Evolutionary conservation across 2,888 invertebrate genomes (phyloP).

Genomic region (Spilarctia lutea): DNA sequence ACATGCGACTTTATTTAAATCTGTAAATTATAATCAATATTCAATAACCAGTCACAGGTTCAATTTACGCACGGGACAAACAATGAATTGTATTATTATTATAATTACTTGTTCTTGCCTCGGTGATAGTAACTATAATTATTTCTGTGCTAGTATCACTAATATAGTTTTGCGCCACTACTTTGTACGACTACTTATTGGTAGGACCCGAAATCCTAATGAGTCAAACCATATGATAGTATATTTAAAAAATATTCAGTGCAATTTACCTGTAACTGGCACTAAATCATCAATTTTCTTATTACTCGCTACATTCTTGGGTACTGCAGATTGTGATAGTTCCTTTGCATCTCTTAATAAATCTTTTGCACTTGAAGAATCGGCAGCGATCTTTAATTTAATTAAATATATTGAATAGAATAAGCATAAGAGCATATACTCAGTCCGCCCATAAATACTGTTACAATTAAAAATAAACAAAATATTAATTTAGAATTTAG

Average conservation of each 20-base stretch:
- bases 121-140: not conserved
- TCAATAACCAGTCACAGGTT: not conserved
- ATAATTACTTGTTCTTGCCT: not conserved
- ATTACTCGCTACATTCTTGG: not conserved
- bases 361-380: not conserved
- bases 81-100: not conserved
- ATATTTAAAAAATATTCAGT: not conserved
- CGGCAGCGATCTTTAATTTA: not conserved
- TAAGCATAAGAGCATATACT: not conserved
- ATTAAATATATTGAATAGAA: not conserved
- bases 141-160: no score
- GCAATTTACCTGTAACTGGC: not conserved
- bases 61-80: not conserved
- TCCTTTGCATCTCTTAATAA: not conserved
- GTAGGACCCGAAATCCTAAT: no score
- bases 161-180: no score
- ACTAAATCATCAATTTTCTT: not conserved
- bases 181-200: no score
- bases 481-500: no score
- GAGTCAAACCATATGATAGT: not conserved
- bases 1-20: conserved; percentile 6
- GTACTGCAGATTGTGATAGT: not conserved
- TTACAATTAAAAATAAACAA: no score
- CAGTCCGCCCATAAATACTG: no score
- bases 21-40: not conserved